Evolutionary conservation across 2,113 vertebrate genomes (phyloP), one percentile per base, ranked within the genome.

Genomic region (Tyrannus savana): DNA sequence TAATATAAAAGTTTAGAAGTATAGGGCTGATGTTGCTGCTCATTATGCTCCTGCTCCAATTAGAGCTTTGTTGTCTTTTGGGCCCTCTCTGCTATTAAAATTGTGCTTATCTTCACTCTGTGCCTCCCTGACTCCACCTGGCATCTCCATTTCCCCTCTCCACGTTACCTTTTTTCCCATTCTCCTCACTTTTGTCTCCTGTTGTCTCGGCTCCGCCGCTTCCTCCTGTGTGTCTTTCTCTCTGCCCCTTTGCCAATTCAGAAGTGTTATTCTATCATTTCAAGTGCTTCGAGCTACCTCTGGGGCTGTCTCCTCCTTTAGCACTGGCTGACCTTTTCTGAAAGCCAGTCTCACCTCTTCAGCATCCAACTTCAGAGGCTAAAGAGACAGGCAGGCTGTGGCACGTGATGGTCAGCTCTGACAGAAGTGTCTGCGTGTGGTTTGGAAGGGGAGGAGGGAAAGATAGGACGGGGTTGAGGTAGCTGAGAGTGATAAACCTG

Each of bases 281-380:
- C 56, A 12, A 69, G 92, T 39, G 76, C 86, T 92, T 27, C 19
- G 49, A 87, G 90, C 66, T 78, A 44, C 64, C 92, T 72, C 88
- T 71, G 88, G 94, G 88, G 92, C 90, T 6, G 8, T 88, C 88
- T 94, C 74, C 64, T 96, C 33, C 87, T 88, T 59, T 37, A 81
- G 90, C 35, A 5, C 6, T 44, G 24, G 52, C 93, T 97, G 94
- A 95, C 84, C 91, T 79, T 89, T 94, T 83, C 89, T 93, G 92
- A 84, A 81, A 94, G 72, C 24, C 68, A n/a, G 8, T 2, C 27
- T 93, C 90, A 81, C 84, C 96, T 77, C 90, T 74, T 79, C 87
- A 91, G 76, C 75, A 58, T 24, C 72, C 90, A 75, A 0, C 92
- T 64, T 6, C 22, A 89, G 92, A 62, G 95, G 90, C 80, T 66